A percentile compares a stretch with the other conserved stretches of the same genome.
phyloP scores from a whole-genome alignment of 2,797 vertebrate species.

The Ambastaia sidthimunki region DNA sequence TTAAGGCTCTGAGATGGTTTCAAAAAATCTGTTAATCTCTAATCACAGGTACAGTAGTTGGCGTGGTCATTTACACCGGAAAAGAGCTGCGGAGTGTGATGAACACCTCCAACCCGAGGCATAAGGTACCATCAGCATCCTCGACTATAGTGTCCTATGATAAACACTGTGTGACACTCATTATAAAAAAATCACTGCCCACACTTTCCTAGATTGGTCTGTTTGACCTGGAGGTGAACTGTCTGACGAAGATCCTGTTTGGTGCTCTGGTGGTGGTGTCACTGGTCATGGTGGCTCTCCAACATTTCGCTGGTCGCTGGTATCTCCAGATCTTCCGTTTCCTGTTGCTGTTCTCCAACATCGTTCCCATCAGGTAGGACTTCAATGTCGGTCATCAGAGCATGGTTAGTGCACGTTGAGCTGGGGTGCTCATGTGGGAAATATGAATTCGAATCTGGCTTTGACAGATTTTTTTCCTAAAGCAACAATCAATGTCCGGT shows the following conservation, averaged over 20 bases:
- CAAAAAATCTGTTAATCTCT: not conserved
- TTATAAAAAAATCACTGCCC: not conserved
- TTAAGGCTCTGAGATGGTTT: not conserved
- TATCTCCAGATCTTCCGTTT: slow-evolving; percentile 98
- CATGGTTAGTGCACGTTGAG: not conserved
- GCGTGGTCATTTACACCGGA: slow-evolving; percentile 97
- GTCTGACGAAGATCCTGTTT: slow-evolving; percentile 97
- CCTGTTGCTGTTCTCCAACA: slow-evolving; percentile 95
- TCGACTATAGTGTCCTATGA: not conserved
- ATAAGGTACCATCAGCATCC: slow-evolving; percentile 84
- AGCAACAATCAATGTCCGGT: not conserved
- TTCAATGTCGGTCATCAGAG: no score
- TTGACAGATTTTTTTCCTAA: not conserved
- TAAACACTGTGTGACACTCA: not conserved
- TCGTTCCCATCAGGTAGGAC: slow-evolving; percentile 94
- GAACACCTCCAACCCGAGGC: slow-evolving; percentile 96
- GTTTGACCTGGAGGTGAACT: slow-evolving; percentile 98
- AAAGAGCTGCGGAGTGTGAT: slow-evolving; percentile 96
- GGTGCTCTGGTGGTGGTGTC: slow-evolving; percentile 93
- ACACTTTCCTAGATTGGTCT: slow-evolving; percentile 85
- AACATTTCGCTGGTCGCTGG: slow-evolving; percentile 96
- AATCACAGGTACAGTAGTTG: slow-evolving; percentile 89
- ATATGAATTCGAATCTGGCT: no score
- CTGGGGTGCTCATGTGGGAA: not conserved
- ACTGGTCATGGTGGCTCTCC: slow-evolving; percentile 96